Base-by-base conservation (phyloP, 2,888 invertebrate species). In the Orthonevra nobilis region DNA sequence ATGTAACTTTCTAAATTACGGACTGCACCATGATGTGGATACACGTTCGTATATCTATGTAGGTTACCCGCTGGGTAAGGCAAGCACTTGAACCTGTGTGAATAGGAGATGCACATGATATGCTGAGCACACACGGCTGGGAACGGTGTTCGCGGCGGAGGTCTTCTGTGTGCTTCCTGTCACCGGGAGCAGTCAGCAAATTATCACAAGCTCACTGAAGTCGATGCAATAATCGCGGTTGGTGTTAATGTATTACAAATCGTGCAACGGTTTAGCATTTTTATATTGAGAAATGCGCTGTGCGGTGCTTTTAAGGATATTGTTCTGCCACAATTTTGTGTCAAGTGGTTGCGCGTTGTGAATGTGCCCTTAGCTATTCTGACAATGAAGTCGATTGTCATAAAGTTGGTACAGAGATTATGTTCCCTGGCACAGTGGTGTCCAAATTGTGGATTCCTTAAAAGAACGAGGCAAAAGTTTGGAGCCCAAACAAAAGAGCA, bases 181-280 rank as follows among this genome's bases (percentile, higher is more conserved):
- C 79, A 79, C 66, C 66, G 58, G 20, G 61, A 66, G 72, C 54
- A 73, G 79, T 79, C 60, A 68, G 61, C 79, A 79, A 73, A 79
- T 79, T 79, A 73, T 60, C 46, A 46, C 50, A 38, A 56, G 20
- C 54, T 42, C 46, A 42, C n/a, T 23, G 26, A 30, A 54, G 23
- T 68, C 30, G 60, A 52, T 60, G 26, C 40, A 58, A 26, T 23
- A 52, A 64, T 42, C 40, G 17, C 56, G 54, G 58, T 50, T 61
- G 50, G 60, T 79, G 73, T 73, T 73, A 73, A 79, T 79, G 73
- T 79, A 73, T 79, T 73, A 73, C 66, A 79, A 79, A 79, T 73
- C 61, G 73, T 73, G 79, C 73, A 79, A 61, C 61, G 72, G 68
- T 66, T 79, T 73, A 26, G 66, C 61, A 73, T 79, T 61, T n/a